Evolutionary conservation across 2,888 invertebrate species (phyloP).

Genomic region (Rhamnusium bicolor): DNA sequence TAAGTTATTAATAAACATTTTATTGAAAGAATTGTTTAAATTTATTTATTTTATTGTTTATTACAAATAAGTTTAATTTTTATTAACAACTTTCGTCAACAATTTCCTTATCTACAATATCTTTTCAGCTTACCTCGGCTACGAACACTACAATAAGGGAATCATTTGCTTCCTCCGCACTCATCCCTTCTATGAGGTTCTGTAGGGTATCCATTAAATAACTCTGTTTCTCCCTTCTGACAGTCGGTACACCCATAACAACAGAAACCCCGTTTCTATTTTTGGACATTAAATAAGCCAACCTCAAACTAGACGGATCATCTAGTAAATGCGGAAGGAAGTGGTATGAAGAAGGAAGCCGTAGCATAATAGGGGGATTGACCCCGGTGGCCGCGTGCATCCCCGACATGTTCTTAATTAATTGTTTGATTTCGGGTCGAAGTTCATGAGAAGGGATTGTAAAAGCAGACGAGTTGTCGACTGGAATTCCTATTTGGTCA

Average conservation of each 20-base stretch:
- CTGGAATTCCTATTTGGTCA: constrained; percentile 68
- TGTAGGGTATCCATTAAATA: constrained; percentile 90
- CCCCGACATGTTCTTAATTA: constrained; percentile 69
- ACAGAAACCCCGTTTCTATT: constrained; percentile 84
- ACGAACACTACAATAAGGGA: constrained; percentile 89
- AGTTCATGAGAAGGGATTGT: constrained; percentile 62
- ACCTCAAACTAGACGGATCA: constrained; percentile 83
- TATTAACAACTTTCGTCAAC: background rate
- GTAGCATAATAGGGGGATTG: constrained; percentile 72
- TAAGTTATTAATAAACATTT: too few species aligned
- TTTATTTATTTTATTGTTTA: too few species aligned
- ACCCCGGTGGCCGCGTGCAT: constrained; percentile 71
- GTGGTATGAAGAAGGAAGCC: constrained; percentile 86
- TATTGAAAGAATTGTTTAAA: too few species aligned
- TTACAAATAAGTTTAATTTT: too few species aligned
- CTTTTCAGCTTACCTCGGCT: constrained; percentile 78
- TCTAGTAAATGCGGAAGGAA: constrained; percentile 90
- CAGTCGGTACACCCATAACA: constrained; percentile 92
- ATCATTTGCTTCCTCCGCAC: constrained; percentile 80
- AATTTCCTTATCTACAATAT: background rate
- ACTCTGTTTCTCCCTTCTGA: constrained; percentile 88
- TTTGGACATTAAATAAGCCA: constrained; percentile 84
- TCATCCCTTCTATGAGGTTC: constrained; percentile 87
- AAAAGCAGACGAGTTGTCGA: constrained; percentile 53
- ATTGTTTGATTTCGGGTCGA: constrained; percentile 64